Evolutionary conservation across 2,888 invertebrate genomes (phyloP).

Genomic region (Tholera decimalis): DNA sequence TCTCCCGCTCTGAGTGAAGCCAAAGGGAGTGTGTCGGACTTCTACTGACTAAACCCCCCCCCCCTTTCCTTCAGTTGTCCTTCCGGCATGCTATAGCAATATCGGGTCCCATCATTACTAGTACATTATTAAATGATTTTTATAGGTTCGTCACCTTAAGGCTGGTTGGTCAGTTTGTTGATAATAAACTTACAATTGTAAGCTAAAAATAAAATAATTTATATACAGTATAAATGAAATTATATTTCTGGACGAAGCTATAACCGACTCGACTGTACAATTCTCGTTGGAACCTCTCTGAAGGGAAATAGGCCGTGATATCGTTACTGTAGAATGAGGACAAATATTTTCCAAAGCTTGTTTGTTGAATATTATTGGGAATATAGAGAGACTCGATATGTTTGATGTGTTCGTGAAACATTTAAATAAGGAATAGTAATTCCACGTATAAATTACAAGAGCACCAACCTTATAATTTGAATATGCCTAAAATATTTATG

Average conservation of each 20-base stretch:
- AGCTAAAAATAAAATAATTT: background rate
- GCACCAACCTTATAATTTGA: background rate
- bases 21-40: too few species aligned
- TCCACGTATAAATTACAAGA: background rate
- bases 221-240: background rate
- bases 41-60: too few species aligned
- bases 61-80: too few species aligned
- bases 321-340: background rate
- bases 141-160: too few species aligned
- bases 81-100: too few species aligned
- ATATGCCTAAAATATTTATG: too few species aligned
- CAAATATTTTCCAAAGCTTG: slow-evolving; percentile 20
- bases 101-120: too few species aligned
- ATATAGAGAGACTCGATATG: background rate
- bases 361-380: slow-evolving; percentile 4
- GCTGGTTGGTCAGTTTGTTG: too few species aligned
- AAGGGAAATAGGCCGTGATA: slow-evolving; percentile 25
- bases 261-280: background rate
- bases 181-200: too few species aligned
- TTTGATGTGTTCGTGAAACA: background rate
- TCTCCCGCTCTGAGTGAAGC: too few species aligned
- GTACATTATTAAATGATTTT: too few species aligned
- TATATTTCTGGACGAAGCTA: background rate
- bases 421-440: slow-evolving; percentile 5
- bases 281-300: background rate